Base-by-base conservation (phyloP, 2,797 vertebrate species). In the Gambusia yucatana region DNA sequence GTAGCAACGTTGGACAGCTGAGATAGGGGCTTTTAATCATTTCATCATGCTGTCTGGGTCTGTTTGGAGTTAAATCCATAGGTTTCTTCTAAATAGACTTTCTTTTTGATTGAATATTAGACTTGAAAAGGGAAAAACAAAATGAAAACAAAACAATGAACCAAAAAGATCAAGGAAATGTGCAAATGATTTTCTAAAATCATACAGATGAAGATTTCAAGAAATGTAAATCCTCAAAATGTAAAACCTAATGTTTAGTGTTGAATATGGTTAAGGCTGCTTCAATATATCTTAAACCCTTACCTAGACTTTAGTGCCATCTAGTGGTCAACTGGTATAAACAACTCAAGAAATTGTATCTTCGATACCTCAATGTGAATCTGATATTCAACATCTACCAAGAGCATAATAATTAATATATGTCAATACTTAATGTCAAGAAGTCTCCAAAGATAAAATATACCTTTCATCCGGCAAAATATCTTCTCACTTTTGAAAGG, bases 321-420 rank as follows among this genome's bases (percentile, higher is more conserved):
- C 92, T 91, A 50, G 70, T 90, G 92, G 85, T 22, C 0, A 46
- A 10, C 33, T 10, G 0, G 33, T 28, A 2, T 33, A 33, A 33
- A 33, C 33, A 33, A 33, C 72, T 47, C 73, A 74, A 8, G 6
- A 50, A 22, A 25, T 52, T 52, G 20, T 52, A 25, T 52, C 20
- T 25, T 52, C 22, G 22, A 50, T 50, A 50, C 48, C 48, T 52
- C 50, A 22, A 25, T 3, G 20, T 50, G 48, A 52, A 52, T 25
- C 48, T 22, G 10, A 55, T 11, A n/a, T 25, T 55, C 9, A 55
- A n/a, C 9, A n/a, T 55, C 52, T n/a, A 25, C 52, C 25, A 55
- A 25, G 10, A n/a, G 11, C 4, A 65, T 39, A 20, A 20, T 20
- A 20, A 9, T 39, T 8, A 3, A 1, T 63, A 3, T 28, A 59